These are phyloP conservation scores for Seriola rivoliana DNA, from an alignment of 2,113 vertebrate species.

Conservation along the genomic window DNA sequence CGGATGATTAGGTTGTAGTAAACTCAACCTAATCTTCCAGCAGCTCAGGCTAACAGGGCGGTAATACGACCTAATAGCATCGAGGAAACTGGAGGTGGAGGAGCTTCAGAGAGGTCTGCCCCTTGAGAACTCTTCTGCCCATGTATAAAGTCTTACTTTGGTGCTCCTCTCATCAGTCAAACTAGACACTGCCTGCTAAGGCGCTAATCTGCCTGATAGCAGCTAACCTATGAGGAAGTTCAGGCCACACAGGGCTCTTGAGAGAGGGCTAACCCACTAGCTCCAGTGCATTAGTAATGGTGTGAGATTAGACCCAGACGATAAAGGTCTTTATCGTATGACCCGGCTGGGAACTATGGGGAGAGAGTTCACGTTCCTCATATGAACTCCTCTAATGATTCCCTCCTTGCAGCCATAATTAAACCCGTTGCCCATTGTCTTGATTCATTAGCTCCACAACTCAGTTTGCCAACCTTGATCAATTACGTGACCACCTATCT, in stretches of 20 bases:
- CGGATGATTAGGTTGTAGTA: constrained; percentile 46
- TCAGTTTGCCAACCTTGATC: constrained; percentile 81
- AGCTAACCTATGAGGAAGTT: constrained; percentile 42
- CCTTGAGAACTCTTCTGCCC: constrained; percentile 20
- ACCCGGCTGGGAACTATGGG: constrained; percentile 53
- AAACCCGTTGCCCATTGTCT: constrained; percentile 78
- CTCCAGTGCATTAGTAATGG: constrained; percentile 65
- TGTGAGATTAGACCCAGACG: constrained; percentile 56
- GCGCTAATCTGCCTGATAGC: constrained; percentile 66
- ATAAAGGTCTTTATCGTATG: constrained; percentile 75
- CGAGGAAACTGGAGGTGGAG: constrained; percentile 4
- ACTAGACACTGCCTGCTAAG: constrained; percentile 45
- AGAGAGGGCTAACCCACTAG: constrained; percentile 34
- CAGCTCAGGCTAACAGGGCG: constrained; percentile 23
- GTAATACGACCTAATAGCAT: constrained; percentile 45
- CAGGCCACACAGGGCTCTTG: constrained; percentile 51
- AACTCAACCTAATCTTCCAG: constrained; percentile 52
- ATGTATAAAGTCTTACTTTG: constrained; percentile 44
- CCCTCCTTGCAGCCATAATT: constrained; percentile 78
- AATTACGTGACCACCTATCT: constrained; percentile 78
- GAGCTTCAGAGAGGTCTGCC: constrained; percentile 46
- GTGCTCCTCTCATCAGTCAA: constrained; percentile 64
- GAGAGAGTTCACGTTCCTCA: constrained; percentile 70
- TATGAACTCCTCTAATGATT: constrained; percentile 78
- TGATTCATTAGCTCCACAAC: constrained; percentile 80